Evolutionary conservation across 2,113 vertebrate species (phyloP), one percentile per base, ranked within the genome.

Genomic region (Vidua chalybeata): DNA sequence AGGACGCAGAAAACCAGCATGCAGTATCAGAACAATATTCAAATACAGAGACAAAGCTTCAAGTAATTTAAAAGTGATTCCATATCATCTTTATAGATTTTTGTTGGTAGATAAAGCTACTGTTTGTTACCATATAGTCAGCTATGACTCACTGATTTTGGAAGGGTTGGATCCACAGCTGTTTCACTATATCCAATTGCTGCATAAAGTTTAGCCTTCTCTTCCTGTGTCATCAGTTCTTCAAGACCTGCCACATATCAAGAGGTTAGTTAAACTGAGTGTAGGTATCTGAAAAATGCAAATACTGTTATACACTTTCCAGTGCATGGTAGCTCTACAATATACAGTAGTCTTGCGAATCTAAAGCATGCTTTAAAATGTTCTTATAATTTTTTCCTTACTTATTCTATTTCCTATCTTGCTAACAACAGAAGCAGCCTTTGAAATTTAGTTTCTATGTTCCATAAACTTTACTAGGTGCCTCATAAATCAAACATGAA

Each of bases 181-280:
- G 98, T 98, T 94, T 99, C 99, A 92, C 99, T 99, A 96, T 99
- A 99, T 79, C 99, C 99, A 90, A 99, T 99, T 96, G 99, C 99
- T 97, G 99, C 98, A 98, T 99, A 99, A 86, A 99, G 98, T 97
- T 98, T 99, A 93, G 97, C 55, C 96, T 99, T 99, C 96, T 99
- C 99, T 91, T 98, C 98, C 59, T 96, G 30, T 22, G 99, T 99
- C 98, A 99, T 98, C 75, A 99, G 93, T 87, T 98, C 98, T 96
- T 98, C 99, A 97, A 99, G 98, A 90, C 98, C 99, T 99, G 94
- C 80, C 30, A 97, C 30, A 95, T 91, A 49, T 74, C n/a, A 96
- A 90, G 59, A 46, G 23, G 72, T 51, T 49, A 72, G 52, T 80
- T 84, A 89, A 91, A 85, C 11, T 62, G 14, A 84, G 15, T 23